Base-by-base conservation (phyloP, 35 echinoderm and acorn worm genomes). In the Lytechinus variegatus region DNA sequence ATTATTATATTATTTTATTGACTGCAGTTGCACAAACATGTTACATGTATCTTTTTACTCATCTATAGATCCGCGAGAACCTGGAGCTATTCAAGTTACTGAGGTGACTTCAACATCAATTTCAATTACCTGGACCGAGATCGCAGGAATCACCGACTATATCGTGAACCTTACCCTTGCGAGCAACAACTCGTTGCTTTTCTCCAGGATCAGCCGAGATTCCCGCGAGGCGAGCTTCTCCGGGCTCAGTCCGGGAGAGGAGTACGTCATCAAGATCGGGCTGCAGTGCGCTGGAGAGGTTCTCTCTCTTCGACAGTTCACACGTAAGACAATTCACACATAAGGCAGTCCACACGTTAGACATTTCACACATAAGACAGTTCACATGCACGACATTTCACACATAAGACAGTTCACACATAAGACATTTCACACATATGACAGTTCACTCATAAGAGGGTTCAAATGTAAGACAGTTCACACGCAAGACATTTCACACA, bases 281-380 rank as follows among this genome's bases (percentile, higher is more conserved):
- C 52, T 93, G 9, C 92, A 93, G 92, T 93, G 92, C 92, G 92
- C 54, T 9, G 54, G 55, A 27, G 92, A 93, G 10, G 92, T 93
- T 21, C 54, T 93, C 29, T 53, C 55, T 11, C 92, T 93, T 28
- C 52, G 92, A 93, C 52, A 93, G 92, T 93, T 21, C n/a, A 93
- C 92, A 33, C 11, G 92, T 93, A 57, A 93, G 92, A 56, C 54
- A 8, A 11, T 27, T 87, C 12, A 58, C 33, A 1, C 33, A 44
- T 44, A 44, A 44, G 33, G 2, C 33, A 44, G 33, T 44, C 33
- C 33, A 44, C 33, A 44, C 33, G 33, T 44, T 1, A 44, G 33
- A 44, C 33, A 44, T 44, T 44, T 44, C 33, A 44, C 33, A 44
- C 33, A 44, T 44, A 44, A 44, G 33, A 44, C 33, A 44, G 33